These are phyloP conservation scores for Phthorimaea operculella DNA, from an alignment of 1,140 invertebrate genomes.

Conservation along the genomic window DNA sequence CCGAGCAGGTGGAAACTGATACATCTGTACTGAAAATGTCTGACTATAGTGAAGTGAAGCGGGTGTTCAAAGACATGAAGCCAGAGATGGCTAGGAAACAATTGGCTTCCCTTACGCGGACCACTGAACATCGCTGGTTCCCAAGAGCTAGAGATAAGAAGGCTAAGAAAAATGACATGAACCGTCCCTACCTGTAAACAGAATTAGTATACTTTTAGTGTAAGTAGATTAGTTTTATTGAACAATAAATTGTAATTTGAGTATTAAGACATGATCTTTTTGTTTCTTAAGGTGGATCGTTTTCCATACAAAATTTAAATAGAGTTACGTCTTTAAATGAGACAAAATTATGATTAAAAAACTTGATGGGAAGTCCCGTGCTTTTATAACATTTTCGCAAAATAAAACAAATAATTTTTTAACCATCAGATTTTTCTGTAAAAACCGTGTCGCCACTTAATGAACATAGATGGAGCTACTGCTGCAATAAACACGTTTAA, in stretches of 20 bases:
- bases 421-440: too few relatives aligned
- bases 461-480: too few relatives aligned
- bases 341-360: too few relatives aligned
- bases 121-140: slow-evolving; percentile 85
- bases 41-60: slow-evolving; percentile 70
- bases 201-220: slow-evolving; percentile 14
- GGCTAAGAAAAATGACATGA: slow-evolving; percentile 74
- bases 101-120: slow-evolving; percentile 79
- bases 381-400: too few relatives aligned
- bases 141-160: slow-evolving; percentile 74
- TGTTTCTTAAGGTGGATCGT: too few relatives aligned
- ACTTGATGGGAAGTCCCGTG: too few relatives aligned
- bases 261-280: not conserved
- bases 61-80: slow-evolving; percentile 75
- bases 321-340: too few relatives aligned
- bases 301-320: too few relatives aligned
- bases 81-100: slow-evolving; percentile 72
- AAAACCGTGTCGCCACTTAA: too few relatives aligned
- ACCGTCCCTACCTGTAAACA: slow-evolving; percentile 78
- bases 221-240: slow-evolving; percentile 7
- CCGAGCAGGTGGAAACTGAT: slow-evolving; percentile 51
- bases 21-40: slow-evolving; percentile 73
- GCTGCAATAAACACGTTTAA: too few relatives aligned
- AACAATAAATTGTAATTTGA: slow-evolving; percentile 1
- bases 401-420: too few relatives aligned